Evolutionary conservation across 2,797 vertebrate species (phyloP).

Genomic region (Masticophis lateralis): DNA sequence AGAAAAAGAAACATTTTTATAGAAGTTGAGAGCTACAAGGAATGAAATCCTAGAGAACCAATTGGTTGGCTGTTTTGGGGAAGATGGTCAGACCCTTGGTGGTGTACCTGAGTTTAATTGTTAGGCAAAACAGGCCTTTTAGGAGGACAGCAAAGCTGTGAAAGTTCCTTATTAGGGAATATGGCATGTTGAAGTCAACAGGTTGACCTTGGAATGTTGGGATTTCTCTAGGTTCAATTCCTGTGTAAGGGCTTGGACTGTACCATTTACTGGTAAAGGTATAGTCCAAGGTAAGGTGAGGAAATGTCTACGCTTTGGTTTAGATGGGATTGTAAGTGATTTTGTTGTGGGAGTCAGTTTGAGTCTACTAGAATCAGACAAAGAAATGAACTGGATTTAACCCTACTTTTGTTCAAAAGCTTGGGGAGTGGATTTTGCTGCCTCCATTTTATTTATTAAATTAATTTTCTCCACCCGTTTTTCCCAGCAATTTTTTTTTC

Average conservation of each 20-base stretch:
- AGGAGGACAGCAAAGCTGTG: background rate
- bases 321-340: background rate
- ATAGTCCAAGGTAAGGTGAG: background rate
- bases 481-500: background rate
- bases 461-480: background rate
- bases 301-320: background rate
- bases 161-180: background rate
- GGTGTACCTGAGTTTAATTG: background rate
- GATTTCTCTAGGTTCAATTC: background rate
- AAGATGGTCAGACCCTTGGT: background rate
- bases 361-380: background rate
- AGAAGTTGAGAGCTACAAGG: background rate
- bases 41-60: background rate
- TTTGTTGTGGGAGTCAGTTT: background rate
- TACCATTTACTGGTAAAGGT: background rate
- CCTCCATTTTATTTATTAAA: background rate
- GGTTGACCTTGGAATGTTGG: background rate
- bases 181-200: background rate
- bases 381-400: background rate
- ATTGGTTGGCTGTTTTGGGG: background rate
- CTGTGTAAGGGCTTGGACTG: background rate
- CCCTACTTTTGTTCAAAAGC: background rate
- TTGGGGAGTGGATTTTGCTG: background rate
- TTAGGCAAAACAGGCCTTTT: background rate
- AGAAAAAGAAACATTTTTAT: background rate